Evolutionary conservation across 92 coral and sea anemone species (phyloP), one percentile per base, ranked within the genome.

Genomic region (Plumapathes pennacea): DNA sequence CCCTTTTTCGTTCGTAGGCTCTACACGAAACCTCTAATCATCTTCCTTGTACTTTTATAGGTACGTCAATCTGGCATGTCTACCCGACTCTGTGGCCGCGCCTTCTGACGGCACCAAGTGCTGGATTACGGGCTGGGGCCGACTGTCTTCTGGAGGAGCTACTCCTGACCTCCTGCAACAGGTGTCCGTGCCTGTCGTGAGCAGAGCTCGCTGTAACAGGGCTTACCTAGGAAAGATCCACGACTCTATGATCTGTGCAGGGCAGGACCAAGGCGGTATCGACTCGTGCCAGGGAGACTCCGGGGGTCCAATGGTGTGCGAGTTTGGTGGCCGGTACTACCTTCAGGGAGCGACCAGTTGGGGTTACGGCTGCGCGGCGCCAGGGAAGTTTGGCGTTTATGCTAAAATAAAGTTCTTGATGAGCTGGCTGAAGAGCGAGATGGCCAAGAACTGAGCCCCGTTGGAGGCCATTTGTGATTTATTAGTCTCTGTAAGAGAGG

Each of bases 261-360:
- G 85, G 2, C 67, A 70, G 2, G 28, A 79, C 24, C 25, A 79
- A 28, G 85, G 85, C 9, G 85, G 85, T 20, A 64, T 70, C 10
- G 85, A 79, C 27, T 79, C 85, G 7, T 79, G 85, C 38, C 85
- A 79, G 72, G 83, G 83, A 26, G 66, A 71, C 43, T 48, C 58
- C 20, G 71, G 71, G 29, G 71, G 71, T 25, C 71, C 71, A 51
- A 48, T 64, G 49, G 71, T 64, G 14, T 64, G 71, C 13, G 71
- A n/a, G n/a, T n/a, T n/a, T n/a, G n/a, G n/a, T n/a, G n/a, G n/a
- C n/a, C n/a, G n/a, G n/a, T n/a, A n/a, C n/a, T n/a, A n/a, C n/a
- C n/a, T n/a, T n/a, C n/a, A n/a, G n/a, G n/a, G n/a, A n/a, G n/a
- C n/a, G n/a, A n/a, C n/a, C n/a, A n/a, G n/a, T n/a, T n/a, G n/a